Base-by-base conservation (phyloP, 2,797 vertebrate genomes). In the Oryzias sinensis region DNA sequence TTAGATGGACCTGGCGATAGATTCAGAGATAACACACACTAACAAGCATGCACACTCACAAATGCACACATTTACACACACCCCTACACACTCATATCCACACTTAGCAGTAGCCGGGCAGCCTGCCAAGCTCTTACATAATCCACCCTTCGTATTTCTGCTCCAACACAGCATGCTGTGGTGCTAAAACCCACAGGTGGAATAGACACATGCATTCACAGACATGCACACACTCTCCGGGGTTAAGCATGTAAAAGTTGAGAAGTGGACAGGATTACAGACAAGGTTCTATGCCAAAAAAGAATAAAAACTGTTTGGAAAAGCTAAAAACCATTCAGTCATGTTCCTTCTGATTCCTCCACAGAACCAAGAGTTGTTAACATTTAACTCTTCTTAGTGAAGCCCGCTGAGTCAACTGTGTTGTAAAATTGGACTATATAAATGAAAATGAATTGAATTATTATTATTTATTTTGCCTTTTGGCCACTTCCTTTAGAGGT, bases 81-180 rank as follows among this genome's bases (percentile, higher is more conserved):
- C 48, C 25, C 59, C 68, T 46, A 50, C 50, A 57, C 52, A 53
- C 40, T 59, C 62, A 33, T 37, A 62, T 42, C 41, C 25, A 63
- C 27, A 65, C 33, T 41, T 3, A 68, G 33, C 33, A 13, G 41
- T 65, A 33, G 45, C 42, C 61, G 79, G 86, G 83, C 70, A 76
- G 69, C 5, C 40, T 33, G 74, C 86, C 85, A 83, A 54, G 56
- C 49, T 75, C 75, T 88, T 89, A 86, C 82, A 86, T 89, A 89
- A 89, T 87, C 77, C 48, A 64, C 83, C 81, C 79, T 69, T 77
- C 62, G 47, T 74, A 78, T 80, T 70, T 81, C 68, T 65, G 65
- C 75, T 74, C 50, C 73, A 74, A 75, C 62, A 61, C 25, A 37
- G 33, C 5, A 29, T 25, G 45, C 70, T 63, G 49, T 22, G 7